Evolutionary conservation across 2,888 invertebrate species (phyloP).

Genomic region (Resseliella maxima): DNA sequence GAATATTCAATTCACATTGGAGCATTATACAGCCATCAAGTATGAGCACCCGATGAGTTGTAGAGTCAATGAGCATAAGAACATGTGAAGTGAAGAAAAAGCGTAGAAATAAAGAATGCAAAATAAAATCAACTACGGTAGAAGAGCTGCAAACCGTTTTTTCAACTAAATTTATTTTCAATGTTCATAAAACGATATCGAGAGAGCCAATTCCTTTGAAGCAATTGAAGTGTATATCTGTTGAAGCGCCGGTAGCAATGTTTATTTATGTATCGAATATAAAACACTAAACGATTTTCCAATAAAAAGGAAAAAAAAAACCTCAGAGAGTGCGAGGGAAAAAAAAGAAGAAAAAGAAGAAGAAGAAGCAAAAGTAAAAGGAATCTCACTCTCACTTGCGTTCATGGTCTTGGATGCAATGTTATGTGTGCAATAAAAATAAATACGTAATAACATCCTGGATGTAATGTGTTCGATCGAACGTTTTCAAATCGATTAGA

Average conservation of each 20-base stretch:
- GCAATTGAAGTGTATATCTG: constrained; percentile 50
- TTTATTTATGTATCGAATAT: constrained; percentile 29
- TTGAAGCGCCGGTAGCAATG: constrained; percentile 34
- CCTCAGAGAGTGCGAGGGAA: background rate
- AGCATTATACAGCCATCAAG: background rate
- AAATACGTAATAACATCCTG: constrained; percentile 43
- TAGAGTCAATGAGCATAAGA: constrained; percentile 5
- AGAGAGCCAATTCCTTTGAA: background rate
- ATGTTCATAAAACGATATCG: constrained; percentile 15
- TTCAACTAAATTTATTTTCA: background rate
- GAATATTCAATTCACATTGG: constrained; percentile 35
- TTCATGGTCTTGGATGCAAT: background rate
- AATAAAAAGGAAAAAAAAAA: background rate
- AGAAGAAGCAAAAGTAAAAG: background rate
- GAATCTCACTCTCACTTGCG: background rate
- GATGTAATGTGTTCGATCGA: constrained; percentile 36
- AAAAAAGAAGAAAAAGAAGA: background rate
- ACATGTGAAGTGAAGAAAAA: background rate
- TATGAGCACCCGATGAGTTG: background rate
- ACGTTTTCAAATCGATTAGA: constrained; percentile 48
- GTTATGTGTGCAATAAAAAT: constrained; percentile 51
- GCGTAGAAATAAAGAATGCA: background rate
- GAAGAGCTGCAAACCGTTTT: constrained; percentile 4
- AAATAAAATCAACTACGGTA: constrained; percentile 41
- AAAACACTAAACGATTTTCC: constrained; percentile 45